Evolutionary conservation across 2,113 vertebrate genomes (phyloP).

Genomic region (Ammodytes marinus): DNA sequence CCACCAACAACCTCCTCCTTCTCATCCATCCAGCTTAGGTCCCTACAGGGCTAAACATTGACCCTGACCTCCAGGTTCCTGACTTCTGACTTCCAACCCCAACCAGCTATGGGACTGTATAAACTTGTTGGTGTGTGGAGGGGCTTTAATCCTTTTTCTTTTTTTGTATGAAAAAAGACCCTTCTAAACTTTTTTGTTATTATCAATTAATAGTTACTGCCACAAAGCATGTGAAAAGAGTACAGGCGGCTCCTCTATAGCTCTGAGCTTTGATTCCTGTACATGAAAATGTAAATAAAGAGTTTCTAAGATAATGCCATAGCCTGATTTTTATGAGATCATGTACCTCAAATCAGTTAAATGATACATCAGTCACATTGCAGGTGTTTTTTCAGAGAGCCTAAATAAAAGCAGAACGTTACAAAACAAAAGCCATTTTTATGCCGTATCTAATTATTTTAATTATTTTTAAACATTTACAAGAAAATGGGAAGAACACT

Average conservation of each 20-base stretch:
- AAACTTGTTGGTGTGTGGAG: neutral
- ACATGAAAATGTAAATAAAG: neutral
- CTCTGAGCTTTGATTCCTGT: slow-evolving; percentile 5
- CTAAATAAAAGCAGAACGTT: neutral
- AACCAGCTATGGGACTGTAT: slow-evolving; percentile 11
- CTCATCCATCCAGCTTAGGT: slow-evolving; percentile 13
- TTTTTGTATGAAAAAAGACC: neutral
- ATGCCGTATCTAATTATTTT: neutral
- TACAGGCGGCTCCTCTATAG: neutral
- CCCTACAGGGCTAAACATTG: slow-evolving; percentile 34
- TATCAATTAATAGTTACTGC: neutral
- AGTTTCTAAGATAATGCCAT: neutral
- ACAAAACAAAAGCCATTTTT: neutral
- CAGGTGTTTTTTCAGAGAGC: neutral
- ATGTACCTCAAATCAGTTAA: neutral
- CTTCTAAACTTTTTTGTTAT: neutral
- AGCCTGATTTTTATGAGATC: neutral
- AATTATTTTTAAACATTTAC: neutral
- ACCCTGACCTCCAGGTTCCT: slow-evolving; percentile 54
- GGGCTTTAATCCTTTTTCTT: neutral
- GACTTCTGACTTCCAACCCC: slow-evolving; percentile 4
- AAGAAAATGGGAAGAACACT: neutral
- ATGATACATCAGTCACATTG: neutral
- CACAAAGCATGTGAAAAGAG: neutral
- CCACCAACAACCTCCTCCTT: slow-evolving; percentile 55